A percentile compares a stretch with the other conserved stretches of the same genome.
Conservation (phyloP, 2,797 vertebrate species). For the Selene dorsalis region DNA sequence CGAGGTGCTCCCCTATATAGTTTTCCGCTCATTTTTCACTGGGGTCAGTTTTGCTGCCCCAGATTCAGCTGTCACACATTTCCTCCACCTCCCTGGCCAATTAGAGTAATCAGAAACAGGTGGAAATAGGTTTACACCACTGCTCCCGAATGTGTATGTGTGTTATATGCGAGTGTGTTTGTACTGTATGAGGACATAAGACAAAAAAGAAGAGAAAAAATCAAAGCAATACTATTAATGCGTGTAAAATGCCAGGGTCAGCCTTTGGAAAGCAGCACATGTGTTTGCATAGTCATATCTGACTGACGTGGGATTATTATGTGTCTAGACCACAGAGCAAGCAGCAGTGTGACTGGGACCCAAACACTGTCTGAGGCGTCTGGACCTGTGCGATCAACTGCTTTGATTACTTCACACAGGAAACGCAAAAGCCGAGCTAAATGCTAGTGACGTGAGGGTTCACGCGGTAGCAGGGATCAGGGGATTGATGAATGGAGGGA, state of each 20-base stretch:
- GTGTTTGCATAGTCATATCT: conserved; percentile 63
- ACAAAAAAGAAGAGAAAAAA: conserved; percentile 28
- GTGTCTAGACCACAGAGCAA: conserved; percentile 64
- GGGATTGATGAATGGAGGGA: conserved; percentile 71
- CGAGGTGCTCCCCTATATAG: conserved; percentile 14
- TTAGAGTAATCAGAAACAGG: conserved; percentile 82
- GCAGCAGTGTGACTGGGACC: conserved; percentile 62
- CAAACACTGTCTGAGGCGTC: conserved; percentile 53
- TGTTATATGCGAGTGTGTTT: conserved; percentile 24
- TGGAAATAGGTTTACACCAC: conserved; percentile 51
- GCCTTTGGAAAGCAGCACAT: conserved; percentile 36
- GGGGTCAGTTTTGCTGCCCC: conserved; percentile 71
- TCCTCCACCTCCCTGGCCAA: conserved; percentile 72
- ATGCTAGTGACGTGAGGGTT: conserved; percentile 56
- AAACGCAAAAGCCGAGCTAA: conserved; percentile 48
- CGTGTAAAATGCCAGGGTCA: conserved; percentile 19
- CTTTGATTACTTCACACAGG: conserved; percentile 49
- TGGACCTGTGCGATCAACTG: conserved; percentile 44
- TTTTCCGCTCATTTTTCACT: conserved; percentile 80
- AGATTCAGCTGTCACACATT: conserved; percentile 77
- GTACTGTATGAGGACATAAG: conserved; percentile 24
- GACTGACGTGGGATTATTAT: conserved; percentile 73
- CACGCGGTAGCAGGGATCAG: conserved; percentile 69
- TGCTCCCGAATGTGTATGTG: conserved; percentile 49
- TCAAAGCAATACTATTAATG: conserved; percentile 34